A percentile compares a stretch with the other conserved stretches of the same genome.
phyloP scores from a whole-genome alignment of 1,140 invertebrate species.

The Philopotamus ludificatus region DNA sequence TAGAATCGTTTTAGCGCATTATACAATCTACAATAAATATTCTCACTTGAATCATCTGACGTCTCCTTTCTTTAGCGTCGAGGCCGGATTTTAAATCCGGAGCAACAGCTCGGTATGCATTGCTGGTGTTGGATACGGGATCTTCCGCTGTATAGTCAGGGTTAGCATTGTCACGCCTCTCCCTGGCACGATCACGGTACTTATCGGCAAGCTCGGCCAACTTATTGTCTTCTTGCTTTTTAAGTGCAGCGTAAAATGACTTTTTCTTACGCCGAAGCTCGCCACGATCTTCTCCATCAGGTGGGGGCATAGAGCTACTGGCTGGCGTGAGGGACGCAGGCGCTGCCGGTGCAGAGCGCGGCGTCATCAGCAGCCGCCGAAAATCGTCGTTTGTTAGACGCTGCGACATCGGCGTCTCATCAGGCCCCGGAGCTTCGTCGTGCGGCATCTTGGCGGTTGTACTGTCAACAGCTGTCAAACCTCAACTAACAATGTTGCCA shows the following conservation, averaged over 20 bases:
- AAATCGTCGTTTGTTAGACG: conserved; percentile 96
- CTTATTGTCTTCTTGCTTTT: conserved; percentile 94
- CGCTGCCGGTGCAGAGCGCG: conserved; percentile 65
- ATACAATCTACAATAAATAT: neutral
- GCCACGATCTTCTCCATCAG: conserved; percentile 62
- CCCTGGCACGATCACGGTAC: conserved; percentile 90
- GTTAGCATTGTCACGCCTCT: conserved; percentile 85
- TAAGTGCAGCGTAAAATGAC: conserved; percentile 90
- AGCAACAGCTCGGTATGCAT: conserved; percentile 90
- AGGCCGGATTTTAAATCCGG: conserved; percentile 91
- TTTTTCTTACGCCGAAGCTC: conserved; percentile 80
- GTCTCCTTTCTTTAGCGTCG: conserved; percentile 92
- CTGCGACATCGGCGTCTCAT: conserved; percentile 60
- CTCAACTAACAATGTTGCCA: too few relatives aligned
- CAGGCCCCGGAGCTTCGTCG: conserved; percentile 19
- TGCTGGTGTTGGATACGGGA: conserved; percentile 81
- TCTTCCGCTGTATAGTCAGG: conserved; percentile 80
- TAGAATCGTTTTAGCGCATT: neutral
- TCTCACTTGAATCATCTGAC: conserved; percentile 85
- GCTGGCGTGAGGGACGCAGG: conserved; percentile 57
- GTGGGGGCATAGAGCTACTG: conserved; percentile 54
- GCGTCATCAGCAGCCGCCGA: conserved; percentile 92
- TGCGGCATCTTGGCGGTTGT: conserved; percentile 30
- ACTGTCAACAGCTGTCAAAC: too few relatives aligned
- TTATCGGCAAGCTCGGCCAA: conserved; percentile 94